A percentile compares a stretch with the other conserved stretches of the same genome.
These are phyloP conservation scores for Lytechinus pictus DNA, from an alignment of 35 echinoderm and acorn worm species.

Conservation along the genomic window DNA sequence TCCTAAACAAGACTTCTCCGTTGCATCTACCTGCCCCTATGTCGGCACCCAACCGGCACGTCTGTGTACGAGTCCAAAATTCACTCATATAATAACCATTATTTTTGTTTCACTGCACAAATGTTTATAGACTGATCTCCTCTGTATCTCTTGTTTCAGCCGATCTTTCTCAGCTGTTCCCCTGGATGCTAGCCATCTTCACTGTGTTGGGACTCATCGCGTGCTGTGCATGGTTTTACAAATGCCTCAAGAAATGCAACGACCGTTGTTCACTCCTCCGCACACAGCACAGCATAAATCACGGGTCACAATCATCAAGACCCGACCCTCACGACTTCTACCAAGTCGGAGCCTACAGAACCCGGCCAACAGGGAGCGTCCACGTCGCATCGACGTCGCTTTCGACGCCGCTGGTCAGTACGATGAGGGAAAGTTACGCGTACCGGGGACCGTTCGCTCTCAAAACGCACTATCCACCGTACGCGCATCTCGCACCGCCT, in stretches of 20 bases:
- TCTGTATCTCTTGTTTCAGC: background rate
- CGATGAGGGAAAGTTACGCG: slow-evolving; percentile 24
- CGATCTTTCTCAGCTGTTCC: slow-evolving; percentile 61
- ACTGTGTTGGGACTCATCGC: slow-evolving; percentile 60
- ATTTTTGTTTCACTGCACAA: too few species aligned
- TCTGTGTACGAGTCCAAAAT: too few species aligned
- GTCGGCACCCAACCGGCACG: too few species aligned
- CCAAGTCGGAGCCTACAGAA: slow-evolving; percentile 1
- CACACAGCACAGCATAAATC: background rate
- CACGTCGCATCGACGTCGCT: slow-evolving; percentile 31
- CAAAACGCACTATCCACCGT: slow-evolving; percentile 30
- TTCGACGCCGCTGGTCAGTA: background rate
- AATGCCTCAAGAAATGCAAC: slow-evolving; percentile 67
- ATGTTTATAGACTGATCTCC: too few species aligned
- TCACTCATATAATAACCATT: too few species aligned
- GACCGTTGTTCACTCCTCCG: slow-evolving; percentile 41
- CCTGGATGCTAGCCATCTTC: slow-evolving; percentile 70
- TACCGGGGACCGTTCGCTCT: slow-evolving; percentile 22
- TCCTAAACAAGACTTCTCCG: too few species aligned
- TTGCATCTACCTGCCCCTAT: too few species aligned
- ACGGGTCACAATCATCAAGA: background rate
- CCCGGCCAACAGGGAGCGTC: background rate
- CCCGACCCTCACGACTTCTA: slow-evolving; percentile 28
- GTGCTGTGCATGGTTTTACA: slow-evolving; percentile 71
- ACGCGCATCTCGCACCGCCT: slow-evolving; percentile 55